Conservation (phyloP, 2,888 invertebrate genomes). For the Eilema griseolum region DNA sequence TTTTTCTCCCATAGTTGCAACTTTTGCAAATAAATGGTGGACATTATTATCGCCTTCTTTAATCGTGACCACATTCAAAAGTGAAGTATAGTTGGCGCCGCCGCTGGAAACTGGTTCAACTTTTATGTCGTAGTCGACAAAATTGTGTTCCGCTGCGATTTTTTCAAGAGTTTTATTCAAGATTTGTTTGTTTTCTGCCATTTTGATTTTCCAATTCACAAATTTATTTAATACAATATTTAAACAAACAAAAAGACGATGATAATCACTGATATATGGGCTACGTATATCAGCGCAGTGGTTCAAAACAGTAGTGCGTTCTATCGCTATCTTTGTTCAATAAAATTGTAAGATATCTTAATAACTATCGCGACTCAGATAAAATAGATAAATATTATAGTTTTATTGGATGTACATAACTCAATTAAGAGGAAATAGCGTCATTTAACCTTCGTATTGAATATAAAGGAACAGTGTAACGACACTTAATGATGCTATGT, state of each 20-base stretch:
- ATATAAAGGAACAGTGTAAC: background rate
- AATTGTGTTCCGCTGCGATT: slow-evolving; percentile 47
- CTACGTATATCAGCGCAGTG: background rate
- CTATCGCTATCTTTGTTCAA: slow-evolving; percentile 26
- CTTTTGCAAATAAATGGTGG: slow-evolving; percentile 52
- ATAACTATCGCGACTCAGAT: background rate
- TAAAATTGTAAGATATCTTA: background rate
- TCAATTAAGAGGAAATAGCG: background rate
- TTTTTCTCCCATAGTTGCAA: slow-evolving; percentile 50
- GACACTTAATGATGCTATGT: no score
- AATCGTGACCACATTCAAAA: slow-evolving; percentile 47
- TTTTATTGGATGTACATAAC: background rate
- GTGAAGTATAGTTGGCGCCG: slow-evolving; percentile 62
- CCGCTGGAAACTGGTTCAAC: slow-evolving; percentile 49
- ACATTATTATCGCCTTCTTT: slow-evolving; percentile 28
- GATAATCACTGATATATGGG: background rate
- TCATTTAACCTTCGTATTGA: background rate
- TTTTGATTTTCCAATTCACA: background rate
- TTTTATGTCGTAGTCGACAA: slow-evolving; percentile 40
- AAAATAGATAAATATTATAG: background rate
- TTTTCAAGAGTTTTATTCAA: background rate
- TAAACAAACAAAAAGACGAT: background rate
- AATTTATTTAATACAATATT: background rate
- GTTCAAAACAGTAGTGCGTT: background rate
- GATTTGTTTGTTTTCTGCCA: background rate